Evolutionary conservation across 1,140 invertebrate genomes (phyloP), one percentile per base, ranked within the genome.

Genomic region (Drosophila albomicans): DNA sequence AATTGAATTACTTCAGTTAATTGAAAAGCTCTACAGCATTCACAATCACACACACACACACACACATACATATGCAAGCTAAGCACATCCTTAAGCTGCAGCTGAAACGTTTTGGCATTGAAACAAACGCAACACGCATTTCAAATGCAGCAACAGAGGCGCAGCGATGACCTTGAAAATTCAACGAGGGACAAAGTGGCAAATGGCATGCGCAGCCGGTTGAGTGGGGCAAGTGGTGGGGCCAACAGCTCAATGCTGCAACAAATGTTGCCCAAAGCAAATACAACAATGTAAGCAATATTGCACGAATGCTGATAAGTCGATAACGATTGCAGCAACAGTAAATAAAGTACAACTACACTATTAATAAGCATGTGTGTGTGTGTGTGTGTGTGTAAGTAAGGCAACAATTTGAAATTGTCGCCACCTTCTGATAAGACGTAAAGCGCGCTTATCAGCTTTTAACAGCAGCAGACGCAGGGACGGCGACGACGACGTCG

Each of bases 101-200:
- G 49, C 4, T 54, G 66, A 35, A 75, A 78, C 71, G 54, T 35
- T 56, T 38, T 64, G 71, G 43, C 52, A 78, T 38, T 71, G 76
- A 11, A 78, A 78, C 72, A 64, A 43, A 28, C 43, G 52, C 30
- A 38, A 43, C 35, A 78, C 74, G 71, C 76, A 80, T 78, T 87
- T 69, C 32, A 80, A 87, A 82, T 88, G 82, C 84, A 86, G 65
- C 32, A 16, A 32, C 46, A 56, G 49, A 49, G 51, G 7, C 73
- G 52, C 32, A 59, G 54, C 43, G 57, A 35, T 80, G 84, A 87
- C 84, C 84, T 87, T 87, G 84, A 88, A 80, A 88, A 68, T 43
- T 13, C 41, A 59, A 52, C 45, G 46, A 49, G 46, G 51, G 63
- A 30, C 48, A 35, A 16, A 25, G 20, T 25, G 49, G 4, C 10